Evolutionary conservation across 2,888 invertebrate genomes (phyloP), one percentile per base, ranked within the genome.

Genomic region (Stegana nigrithorax): DNA sequence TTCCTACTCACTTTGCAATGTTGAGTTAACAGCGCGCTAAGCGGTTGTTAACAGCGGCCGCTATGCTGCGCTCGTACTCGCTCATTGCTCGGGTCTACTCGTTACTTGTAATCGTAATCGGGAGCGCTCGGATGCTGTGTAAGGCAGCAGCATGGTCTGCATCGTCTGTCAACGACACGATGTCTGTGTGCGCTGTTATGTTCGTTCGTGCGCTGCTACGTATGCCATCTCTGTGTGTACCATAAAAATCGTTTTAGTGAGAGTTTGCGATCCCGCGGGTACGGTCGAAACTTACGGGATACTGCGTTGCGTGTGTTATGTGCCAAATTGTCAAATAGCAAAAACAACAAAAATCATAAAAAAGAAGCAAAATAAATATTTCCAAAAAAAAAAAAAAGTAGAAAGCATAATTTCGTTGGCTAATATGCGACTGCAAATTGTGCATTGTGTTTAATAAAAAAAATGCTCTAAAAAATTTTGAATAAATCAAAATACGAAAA

Each of bases 221-320:
- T n/a, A 36, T 53, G 42, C 56, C 72, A 71, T 72, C 67, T 75
- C 71, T 73, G 73, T 73, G 78, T 81, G 82, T 82, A 85, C 81
- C 81, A 83, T 83, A 82, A 83, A 84, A 83, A 72, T 83, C 72
- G 64, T 68, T 71, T 85, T 78, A 85, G 84, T 85, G 84, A 85
- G 85, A 85, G 84, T 84, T 84, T 85, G 81, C 81, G 83, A 85
- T 85, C 84, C 84, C 84, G 84, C 84, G 84, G 83, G 83, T 85
- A 85, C 84, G 84, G 84, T 85, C 84, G 82, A 76, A 81, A 78
- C 75, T 73, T 73, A 82, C 83, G 82, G 81, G 75, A 75, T 71
- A 72, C 47, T 59, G 39, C 17, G 39, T 39, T 39, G 14, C 39
- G 10, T 17, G 12, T 6, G 5, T 10, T n/a, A n/a, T n/a, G n/a